Percentiles rank a stretch among this genome's conserved stretches.
phyloP scores from a whole-genome alignment of 1,140 invertebrate species.

The Diachasma alloeum region DNA sequence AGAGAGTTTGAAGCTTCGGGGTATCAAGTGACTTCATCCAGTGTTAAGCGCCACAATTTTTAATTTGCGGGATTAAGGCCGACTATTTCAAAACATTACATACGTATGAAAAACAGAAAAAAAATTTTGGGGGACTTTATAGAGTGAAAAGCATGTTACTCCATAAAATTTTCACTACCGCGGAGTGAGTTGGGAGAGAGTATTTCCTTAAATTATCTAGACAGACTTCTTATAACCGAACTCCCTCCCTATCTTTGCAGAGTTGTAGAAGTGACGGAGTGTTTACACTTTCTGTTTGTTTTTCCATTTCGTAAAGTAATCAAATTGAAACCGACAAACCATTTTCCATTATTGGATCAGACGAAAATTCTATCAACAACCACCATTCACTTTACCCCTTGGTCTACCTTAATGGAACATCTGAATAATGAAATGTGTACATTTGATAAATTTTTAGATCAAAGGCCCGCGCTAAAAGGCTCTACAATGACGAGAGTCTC shows the following conservation, averaged over 20 bases:
- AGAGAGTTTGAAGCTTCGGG: too few species aligned
- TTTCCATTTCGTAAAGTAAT: not conserved
- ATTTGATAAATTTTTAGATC: conserved; percentile 44
- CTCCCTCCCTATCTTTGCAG: not conserved
- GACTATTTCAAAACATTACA: too few species aligned
- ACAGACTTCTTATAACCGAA: not conserved
- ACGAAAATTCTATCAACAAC: not conserved
- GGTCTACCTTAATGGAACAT: not conserved
- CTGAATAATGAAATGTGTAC: not conserved
- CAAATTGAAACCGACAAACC: not conserved
- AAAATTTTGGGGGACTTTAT: not conserved
- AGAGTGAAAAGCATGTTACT: not conserved
- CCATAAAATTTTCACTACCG: not conserved
- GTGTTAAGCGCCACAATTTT: too few species aligned
- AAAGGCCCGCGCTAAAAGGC: conserved; percentile 54
- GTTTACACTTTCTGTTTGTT: not conserved
- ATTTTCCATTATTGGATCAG: conserved; percentile 2
- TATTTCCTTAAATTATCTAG: not conserved
- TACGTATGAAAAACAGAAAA: not conserved
- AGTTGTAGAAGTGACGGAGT: not conserved
- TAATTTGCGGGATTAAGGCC: too few species aligned
- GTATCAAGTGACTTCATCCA: too few species aligned
- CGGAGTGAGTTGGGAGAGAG: not conserved
- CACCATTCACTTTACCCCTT: not conserved
- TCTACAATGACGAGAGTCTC: conserved; percentile 53